Evolutionary conservation across 2,113 vertebrate genomes (phyloP).

Genomic region (Sakesphorus luctuosus): DNA sequence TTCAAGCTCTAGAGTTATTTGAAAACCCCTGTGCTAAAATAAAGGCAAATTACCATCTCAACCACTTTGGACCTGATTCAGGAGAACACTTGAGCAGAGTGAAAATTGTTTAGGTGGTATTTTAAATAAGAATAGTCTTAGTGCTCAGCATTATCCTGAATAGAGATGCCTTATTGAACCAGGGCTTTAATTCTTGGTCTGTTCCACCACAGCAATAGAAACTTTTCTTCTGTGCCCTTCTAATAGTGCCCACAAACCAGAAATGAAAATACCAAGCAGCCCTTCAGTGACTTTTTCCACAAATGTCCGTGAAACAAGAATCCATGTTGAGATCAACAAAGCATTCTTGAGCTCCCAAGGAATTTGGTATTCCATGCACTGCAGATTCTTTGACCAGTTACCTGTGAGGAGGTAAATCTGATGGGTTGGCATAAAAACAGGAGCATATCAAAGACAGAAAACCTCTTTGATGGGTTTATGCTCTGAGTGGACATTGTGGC

Average conservation of each 20-base stretch:
- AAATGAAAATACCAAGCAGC: neutral
- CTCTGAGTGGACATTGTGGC: neutral
- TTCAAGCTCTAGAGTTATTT: neutral
- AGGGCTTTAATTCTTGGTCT: neutral
- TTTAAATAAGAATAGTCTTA: slow-evolving; percentile 12
- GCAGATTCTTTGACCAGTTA: neutral
- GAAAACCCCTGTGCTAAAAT: neutral
- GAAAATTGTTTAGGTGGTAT: neutral
- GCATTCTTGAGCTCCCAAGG: neutral
- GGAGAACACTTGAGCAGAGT: slow-evolving; percentile 8
- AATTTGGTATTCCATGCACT: neutral
- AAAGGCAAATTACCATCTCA: neutral
- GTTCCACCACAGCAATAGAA: slow-evolving; percentile 6
- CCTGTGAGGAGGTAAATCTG: neutral
- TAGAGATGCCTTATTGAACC: neutral
- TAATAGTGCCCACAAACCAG: neutral
- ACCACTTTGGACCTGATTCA: neutral
- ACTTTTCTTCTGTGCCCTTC: neutral
- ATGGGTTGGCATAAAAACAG: neutral
- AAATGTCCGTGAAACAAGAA: neutral
- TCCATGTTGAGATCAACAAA: neutral
- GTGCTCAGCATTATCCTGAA: neutral
- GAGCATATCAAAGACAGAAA: neutral
- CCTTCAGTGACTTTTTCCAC: neutral
- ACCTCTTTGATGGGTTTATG: neutral